A percentile compares a stretch with the other conserved stretches of the same genome.
These are phyloP conservation scores for Microctonus aethiopoides DNA, from an alignment of 2,888 invertebrate genomes.

Conservation along the genomic window DNA sequence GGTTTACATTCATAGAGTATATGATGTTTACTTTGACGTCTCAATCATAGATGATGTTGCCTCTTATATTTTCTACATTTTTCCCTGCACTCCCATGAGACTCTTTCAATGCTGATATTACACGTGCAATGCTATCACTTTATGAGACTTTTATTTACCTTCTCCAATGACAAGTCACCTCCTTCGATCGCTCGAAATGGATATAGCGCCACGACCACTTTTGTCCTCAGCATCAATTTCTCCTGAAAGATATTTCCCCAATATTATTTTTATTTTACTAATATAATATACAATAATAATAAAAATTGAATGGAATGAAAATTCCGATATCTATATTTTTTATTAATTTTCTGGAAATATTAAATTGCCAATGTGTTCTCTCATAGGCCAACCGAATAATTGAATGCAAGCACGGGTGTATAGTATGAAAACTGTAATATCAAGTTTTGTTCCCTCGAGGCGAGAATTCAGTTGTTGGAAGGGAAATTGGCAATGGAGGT, in stretches of 20 bases:
- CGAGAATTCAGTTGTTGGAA: constrained; percentile 1
- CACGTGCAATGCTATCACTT: constrained; percentile 18
- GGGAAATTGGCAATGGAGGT: constrained; percentile 1
- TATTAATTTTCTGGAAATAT: not conserved
- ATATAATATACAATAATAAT: not conserved
- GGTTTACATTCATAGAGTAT: constrained; percentile 8
- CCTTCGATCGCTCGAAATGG: constrained; percentile 91
- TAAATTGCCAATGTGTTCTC: not conserved
- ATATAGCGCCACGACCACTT: constrained; percentile 89
- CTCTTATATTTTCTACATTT: constrained; percentile 15
- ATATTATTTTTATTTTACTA: not conserved
- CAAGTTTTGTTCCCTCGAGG: not conserved
- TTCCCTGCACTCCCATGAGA: not conserved
- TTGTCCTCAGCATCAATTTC: constrained; percentile 75
- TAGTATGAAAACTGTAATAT: constrained; percentile 3
- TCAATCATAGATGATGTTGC: not conserved
- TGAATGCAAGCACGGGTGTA: not conserved
- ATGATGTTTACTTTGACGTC: constrained; percentile 6
- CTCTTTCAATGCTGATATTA: constrained; percentile 8
- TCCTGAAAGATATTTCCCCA: constrained; percentile 70
- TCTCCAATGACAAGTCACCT: constrained; percentile 88
- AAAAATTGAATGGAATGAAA: no score
- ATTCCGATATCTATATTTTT: not conserved
- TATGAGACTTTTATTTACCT: constrained; percentile 69
- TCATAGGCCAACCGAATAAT: not conserved